These are phyloP conservation scores for Pterostichus niger DNA, from an alignment of 2,888 invertebrate species.

Conservation along the genomic window DNA sequence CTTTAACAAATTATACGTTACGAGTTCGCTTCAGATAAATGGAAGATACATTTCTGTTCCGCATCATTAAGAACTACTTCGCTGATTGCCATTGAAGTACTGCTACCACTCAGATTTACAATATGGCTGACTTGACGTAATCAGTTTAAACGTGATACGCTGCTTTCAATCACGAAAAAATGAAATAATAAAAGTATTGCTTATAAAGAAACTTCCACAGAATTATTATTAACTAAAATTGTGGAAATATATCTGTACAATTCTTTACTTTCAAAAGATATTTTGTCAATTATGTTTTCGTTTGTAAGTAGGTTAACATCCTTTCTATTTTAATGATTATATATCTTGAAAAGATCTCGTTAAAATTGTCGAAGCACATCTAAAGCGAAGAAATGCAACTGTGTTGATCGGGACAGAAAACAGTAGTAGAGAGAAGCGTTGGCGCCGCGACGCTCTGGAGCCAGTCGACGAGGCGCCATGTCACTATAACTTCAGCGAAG, in stretches of 20 bases:
- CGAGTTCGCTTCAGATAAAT: constrained; percentile 39
- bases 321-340: constrained; percentile 8
- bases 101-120: constrained; percentile 24
- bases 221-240: background rate
- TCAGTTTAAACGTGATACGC: constrained; percentile 8
- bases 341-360: constrained; percentile 15
- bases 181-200: background rate
- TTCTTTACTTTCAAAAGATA: too few species aligned
- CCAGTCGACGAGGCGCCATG: constrained; percentile 60
- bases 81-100: constrained; percentile 43
- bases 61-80: constrained; percentile 51
- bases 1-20: constrained; percentile 51
- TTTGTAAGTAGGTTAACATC: background rate
- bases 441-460: constrained; percentile 49
- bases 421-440: constrained; percentile 12
- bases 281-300: background rate
- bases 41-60: constrained; percentile 51
- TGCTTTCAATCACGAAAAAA: background rate
- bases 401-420: constrained; percentile 21
- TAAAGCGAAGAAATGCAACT: constrained; percentile 3
- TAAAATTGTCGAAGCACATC: background rate
- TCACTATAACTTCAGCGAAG: constrained; percentile 68
- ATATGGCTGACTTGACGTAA: constrained; percentile 40
- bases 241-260: too few species aligned
- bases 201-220: background rate